These are phyloP conservation scores for Sarcophaga variegata DNA, from an alignment of 2,888 invertebrate species.

Conservation along the genomic window DNA sequence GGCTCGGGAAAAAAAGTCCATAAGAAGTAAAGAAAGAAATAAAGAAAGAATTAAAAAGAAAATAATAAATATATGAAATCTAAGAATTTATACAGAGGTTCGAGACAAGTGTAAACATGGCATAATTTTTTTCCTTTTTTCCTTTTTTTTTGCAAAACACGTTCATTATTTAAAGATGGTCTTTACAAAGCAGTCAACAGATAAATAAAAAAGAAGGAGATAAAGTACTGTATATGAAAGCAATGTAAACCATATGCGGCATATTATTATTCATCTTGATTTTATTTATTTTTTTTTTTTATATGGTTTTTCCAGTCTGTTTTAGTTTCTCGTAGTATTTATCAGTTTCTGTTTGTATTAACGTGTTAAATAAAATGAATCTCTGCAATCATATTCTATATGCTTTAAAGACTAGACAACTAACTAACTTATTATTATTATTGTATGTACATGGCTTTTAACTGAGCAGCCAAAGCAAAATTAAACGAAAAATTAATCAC, in stretches of 20 bases:
- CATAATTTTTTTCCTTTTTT: slow-evolving; percentile 34
- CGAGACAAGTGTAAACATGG: slow-evolving; percentile 65
- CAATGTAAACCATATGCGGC: slow-evolving; percentile 40
- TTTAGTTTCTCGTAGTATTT: slow-evolving; percentile 27
- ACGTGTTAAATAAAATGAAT: slow-evolving; percentile 60
- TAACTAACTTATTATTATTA: slow-evolving; percentile 20
- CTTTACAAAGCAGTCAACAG: slow-evolving; percentile 3
- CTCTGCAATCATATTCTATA: not conserved
- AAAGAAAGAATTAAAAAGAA: slow-evolving; percentile 1
- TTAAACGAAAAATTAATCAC: not conserved
- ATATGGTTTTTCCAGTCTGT: not conserved
- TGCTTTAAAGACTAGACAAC: slow-evolving; percentile 23
- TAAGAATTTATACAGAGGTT: slow-evolving; percentile 35
- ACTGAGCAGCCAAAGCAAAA: not conserved
- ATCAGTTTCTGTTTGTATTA: slow-evolving; percentile 41
- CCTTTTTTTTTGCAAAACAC: slow-evolving; percentile 41
- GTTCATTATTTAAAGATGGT: slow-evolving; percentile 56
- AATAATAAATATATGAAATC: slow-evolving; percentile 20
- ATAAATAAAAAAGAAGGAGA: slow-evolving; percentile 12
- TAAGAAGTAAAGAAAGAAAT: slow-evolving; percentile 30
- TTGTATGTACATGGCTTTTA: slow-evolving; percentile 35
- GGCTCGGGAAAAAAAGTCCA: slow-evolving; percentile 43
- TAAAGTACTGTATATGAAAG: no score
- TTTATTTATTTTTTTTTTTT: slow-evolving; percentile 38
- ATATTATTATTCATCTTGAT: slow-evolving; percentile 56